These are phyloP conservation scores for Myripristis murdjan DNA, from an alignment of 2,797 vertebrate species.

Conservation along the genomic window DNA sequence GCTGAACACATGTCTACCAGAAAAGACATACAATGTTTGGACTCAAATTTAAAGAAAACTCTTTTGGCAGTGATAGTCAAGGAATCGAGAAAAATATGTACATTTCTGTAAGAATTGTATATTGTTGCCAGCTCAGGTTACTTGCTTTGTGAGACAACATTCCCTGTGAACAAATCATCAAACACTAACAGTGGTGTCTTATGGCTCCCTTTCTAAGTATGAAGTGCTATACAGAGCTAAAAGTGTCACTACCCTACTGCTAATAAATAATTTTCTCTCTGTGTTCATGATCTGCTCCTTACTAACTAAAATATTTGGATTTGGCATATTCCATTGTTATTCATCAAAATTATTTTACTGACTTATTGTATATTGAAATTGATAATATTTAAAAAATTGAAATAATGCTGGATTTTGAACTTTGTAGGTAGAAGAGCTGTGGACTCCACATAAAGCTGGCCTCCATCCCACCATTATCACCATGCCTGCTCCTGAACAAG, in stretches of 20 bases:
- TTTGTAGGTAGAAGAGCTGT: slow-evolving; percentile 80
- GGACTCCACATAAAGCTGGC: slow-evolving; percentile 87
- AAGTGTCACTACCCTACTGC: neutral
- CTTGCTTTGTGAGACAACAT: neutral
- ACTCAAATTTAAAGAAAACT: too few relatives aligned
- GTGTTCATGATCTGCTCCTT: neutral
- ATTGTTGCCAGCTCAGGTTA: neutral
- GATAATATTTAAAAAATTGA: neutral
- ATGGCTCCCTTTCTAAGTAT: neutral
- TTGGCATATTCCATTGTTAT: neutral
- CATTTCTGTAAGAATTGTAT: neutral
- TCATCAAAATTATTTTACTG: neutral
- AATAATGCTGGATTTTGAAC: neutral
- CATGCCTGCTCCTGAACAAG: slow-evolving; percentile 79
- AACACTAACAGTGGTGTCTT: neutral
- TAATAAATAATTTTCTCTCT: neutral
- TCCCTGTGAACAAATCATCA: neutral
- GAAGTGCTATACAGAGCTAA: neutral
- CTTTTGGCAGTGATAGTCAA: too few relatives aligned
- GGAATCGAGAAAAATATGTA: neutral
- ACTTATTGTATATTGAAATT: neutral
- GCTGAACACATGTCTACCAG: too few relatives aligned
- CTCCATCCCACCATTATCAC: slow-evolving; percentile 83
- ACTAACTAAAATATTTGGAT: neutral
- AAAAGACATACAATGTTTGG: too few relatives aligned